phyloP scores from a whole-genome alignment of 2,113 vertebrate species.

The Hipposideros armiger region DNA sequence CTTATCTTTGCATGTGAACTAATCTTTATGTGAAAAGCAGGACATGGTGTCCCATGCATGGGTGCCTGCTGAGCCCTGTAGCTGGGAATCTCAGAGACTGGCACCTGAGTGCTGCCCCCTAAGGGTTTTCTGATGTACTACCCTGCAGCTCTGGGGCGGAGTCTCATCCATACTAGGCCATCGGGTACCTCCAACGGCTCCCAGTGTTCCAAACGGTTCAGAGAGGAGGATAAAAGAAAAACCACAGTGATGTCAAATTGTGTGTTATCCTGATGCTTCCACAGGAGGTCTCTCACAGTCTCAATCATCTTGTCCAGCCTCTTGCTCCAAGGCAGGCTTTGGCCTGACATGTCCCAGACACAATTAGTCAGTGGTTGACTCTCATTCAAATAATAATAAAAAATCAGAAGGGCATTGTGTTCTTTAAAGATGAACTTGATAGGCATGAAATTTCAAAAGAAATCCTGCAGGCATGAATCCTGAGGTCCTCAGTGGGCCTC shows the following conservation, averaged over 20 bases:
- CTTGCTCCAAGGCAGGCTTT: background rate
- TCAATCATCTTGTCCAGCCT: constrained; percentile 27
- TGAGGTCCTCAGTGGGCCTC: background rate
- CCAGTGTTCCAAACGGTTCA: background rate
- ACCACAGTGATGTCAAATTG: background rate
- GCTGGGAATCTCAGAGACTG: background rate
- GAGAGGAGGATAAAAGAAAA: background rate
- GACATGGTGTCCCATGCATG: background rate
- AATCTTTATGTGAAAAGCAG: background rate
- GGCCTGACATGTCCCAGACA: constrained; percentile 19
- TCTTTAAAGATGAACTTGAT: constrained; percentile 56
- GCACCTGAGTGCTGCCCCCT: background rate
- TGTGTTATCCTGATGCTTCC: background rate
- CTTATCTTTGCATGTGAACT: background rate
- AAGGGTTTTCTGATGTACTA: background rate
- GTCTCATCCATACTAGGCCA: background rate
- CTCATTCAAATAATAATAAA: constrained; percentile 45
- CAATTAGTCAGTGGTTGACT: constrained; percentile 46
- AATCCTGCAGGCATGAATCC: background rate
- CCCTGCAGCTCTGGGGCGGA: background rate
- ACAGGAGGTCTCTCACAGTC: background rate
- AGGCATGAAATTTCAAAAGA: constrained; percentile 44
- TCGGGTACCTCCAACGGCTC: background rate
- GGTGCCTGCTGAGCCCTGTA: background rate
- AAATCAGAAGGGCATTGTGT: constrained; percentile 28